phyloP scores from a whole-genome alignment of 1,140 invertebrate genomes.

The Macrostomum lignano region DNA sequence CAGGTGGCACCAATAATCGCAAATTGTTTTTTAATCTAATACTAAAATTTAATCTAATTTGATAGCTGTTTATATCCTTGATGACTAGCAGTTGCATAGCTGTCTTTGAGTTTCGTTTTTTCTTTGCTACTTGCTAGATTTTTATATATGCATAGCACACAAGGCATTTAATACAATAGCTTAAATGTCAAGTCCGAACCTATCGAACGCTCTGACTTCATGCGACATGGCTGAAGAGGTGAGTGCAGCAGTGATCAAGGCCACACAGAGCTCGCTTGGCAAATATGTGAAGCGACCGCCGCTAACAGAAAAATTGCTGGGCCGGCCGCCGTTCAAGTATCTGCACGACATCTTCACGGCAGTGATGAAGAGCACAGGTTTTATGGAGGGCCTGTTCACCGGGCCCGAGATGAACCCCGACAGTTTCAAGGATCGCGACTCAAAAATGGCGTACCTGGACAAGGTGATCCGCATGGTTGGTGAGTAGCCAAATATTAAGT shows the following conservation, averaged over 20 bases:
- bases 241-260: constrained; percentile 40
- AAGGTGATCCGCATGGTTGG: constrained; percentile 58
- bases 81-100: no score
- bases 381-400: constrained; percentile 51
- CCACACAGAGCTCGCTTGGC: constrained; percentile 53
- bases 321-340: constrained; percentile 75
- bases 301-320: constrained; percentile 59
- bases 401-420: constrained; percentile 51
- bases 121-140: no score
- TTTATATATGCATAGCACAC: no score
- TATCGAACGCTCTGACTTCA: constrained; percentile 11
- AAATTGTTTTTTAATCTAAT: no score
- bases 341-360: constrained; percentile 63
- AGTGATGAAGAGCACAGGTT: constrained; percentile 51
- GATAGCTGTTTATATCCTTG: no score
- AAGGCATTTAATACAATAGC: no score
- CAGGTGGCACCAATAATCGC: no score
- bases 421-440: constrained; percentile 57
- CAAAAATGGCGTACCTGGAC: constrained; percentile 56
- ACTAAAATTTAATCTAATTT: no score
- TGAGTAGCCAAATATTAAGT: constrained; percentile 31
- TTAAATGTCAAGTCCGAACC: no score
- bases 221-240: constrained; percentile 30
- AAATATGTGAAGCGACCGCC: constrained; percentile 68
- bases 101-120: no score